Evolutionary conservation across 2,113 vertebrate genomes (phyloP).

Genomic region (Cricetomys ansorgei): DNA sequence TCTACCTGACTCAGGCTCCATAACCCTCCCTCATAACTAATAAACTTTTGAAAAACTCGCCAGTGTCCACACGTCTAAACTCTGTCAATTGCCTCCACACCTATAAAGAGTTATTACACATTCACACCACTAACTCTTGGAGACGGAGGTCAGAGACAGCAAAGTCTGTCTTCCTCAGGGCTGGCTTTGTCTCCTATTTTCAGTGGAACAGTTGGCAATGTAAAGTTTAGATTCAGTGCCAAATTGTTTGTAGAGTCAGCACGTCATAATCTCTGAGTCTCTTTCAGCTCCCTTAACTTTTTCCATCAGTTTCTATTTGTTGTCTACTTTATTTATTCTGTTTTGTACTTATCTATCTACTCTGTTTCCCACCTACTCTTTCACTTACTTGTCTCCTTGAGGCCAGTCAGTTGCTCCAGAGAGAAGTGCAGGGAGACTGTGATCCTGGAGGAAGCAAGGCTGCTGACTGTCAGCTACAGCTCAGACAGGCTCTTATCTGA

Average conservation of each 20-base stretch:
- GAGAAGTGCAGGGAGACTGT: background rate
- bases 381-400: background rate
- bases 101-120: no score
- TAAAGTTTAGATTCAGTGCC: background rate
- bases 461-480: background rate
- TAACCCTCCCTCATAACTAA: no score
- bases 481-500: background rate
- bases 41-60: no score
- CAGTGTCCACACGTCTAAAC: no score
- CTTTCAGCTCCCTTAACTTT: background rate
- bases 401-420: background rate
- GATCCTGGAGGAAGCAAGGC: background rate
- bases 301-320: background rate
- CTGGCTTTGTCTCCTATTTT: background rate
- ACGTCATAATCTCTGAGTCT: background rate
- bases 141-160: background rate
- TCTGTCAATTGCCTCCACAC: no score
- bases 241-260: background rate
- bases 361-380: background rate
- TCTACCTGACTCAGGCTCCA: no score
- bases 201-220: background rate
- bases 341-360: background rate
- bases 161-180: background rate
- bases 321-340: background rate
- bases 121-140: background rate